Conservation (phyloP, 92 coral and sea anemone species). For the Scolanthus callimorphus region DNA sequence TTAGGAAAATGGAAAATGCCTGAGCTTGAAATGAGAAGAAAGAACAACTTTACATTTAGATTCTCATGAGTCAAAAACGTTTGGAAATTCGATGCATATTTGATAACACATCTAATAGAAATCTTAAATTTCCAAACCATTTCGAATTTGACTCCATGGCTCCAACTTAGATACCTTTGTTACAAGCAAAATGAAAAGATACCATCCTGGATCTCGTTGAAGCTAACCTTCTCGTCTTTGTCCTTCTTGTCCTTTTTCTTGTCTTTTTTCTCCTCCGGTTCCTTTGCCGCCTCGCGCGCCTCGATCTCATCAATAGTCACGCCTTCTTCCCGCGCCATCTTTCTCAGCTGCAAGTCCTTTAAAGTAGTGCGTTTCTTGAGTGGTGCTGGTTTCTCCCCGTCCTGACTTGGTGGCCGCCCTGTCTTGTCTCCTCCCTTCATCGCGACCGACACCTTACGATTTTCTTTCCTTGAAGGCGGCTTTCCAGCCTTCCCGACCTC, state of each 20-base stretch:
- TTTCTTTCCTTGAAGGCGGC: slow-evolving; percentile 46
- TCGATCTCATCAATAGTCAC: slow-evolving; percentile 67
- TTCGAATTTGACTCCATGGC: too few species aligned
- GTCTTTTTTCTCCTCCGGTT: slow-evolving; percentile 39
- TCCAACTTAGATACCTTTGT: too few species aligned
- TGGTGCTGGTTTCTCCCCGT: slow-evolving; percentile 46
- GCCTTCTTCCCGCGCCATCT: slow-evolving; percentile 77
- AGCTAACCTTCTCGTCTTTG: slow-evolving; percentile 52
- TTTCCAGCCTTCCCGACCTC: slow-evolving; percentile 40
- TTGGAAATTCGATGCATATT: too few species aligned
- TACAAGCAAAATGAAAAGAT: too few species aligned
- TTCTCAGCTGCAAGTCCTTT: slow-evolving; percentile 66
- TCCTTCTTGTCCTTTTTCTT: slow-evolving; percentile 51
- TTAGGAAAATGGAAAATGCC: too few species aligned
- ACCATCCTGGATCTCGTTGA: too few species aligned
- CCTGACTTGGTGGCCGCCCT: slow-evolving; percentile 55
- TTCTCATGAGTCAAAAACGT: too few species aligned
- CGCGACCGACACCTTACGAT: slow-evolving; percentile 48
- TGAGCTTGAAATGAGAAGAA: too few species aligned
- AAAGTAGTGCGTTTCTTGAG: slow-evolving; percentile 57
- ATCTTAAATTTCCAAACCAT: too few species aligned
- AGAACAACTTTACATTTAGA: too few species aligned
- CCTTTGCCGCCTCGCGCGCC: slow-evolving; percentile 59
- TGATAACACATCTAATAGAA: too few species aligned
- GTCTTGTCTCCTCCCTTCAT: slow-evolving; percentile 29